A percentile compares a stretch with the other conserved stretches of the same genome.
Conservation (phyloP, 1,140 invertebrate species). For the Microplitis mediator region DNA sequence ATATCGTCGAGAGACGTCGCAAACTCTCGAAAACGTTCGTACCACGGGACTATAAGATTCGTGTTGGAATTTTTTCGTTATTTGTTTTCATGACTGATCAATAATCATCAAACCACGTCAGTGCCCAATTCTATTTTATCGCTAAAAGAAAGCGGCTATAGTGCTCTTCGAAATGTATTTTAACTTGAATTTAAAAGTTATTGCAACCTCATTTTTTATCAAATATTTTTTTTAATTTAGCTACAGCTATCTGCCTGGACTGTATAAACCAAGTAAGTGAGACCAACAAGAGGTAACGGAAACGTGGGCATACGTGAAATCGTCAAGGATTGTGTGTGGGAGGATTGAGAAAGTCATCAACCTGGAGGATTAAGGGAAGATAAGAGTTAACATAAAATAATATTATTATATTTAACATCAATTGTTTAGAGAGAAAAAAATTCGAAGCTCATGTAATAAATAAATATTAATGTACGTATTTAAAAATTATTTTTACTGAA, state of each 20-base stretch:
- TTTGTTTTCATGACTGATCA: conserved; percentile 2
- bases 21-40: background rate
- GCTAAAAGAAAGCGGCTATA: background rate
- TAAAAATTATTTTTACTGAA: too few relatives aligned
- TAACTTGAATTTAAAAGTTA: background rate
- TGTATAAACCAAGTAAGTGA: conserved; percentile 14
- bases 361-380: background rate
- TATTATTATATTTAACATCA: background rate
- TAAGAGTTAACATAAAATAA: conserved; percentile 10
- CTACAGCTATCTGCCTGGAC: background rate
- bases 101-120: background rate
- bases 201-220: background rate
- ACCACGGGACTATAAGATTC: conserved; percentile 7
- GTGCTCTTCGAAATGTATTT: background rate
- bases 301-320: conserved; percentile 45
- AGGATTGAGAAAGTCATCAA: conserved; percentile 28
- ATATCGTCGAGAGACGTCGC: background rate
- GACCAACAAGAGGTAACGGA: conserved; percentile 10
- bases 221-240: background rate
- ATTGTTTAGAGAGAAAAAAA: too few relatives aligned
- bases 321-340: conserved; percentile 26
- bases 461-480: background rate
- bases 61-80: conserved; percentile 27
- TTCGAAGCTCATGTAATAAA: background rate
- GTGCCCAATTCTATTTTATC: background rate